Evolutionary conservation across 2,888 invertebrate genomes (phyloP), one percentile per base, ranked within the genome.

Genomic region (Punctoribates punctum): DNA sequence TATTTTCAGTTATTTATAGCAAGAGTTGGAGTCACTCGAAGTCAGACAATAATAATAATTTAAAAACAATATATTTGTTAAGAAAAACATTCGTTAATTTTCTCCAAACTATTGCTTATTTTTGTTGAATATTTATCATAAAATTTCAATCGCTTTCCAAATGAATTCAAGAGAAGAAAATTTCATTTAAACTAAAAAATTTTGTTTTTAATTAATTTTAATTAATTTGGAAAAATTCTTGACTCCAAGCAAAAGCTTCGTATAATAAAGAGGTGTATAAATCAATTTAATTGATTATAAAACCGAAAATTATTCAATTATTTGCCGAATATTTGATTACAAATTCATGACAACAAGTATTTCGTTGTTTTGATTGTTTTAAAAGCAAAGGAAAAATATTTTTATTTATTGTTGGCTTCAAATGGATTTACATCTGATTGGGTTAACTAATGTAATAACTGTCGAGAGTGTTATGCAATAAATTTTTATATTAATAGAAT

Each of bases 401-500:
- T 67, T 20, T 67, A 67, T 67, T 67, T 67, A 34, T 67, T 67
- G 20, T 67, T 67, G 60, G 27, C 25, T 65, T 65, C 15, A 65
- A 67, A 67, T 67, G 20, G 42, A 48, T 27, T 65, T 46, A 48
- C 23, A 72, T 72, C 23, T 34, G 34, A 72, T 48, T 38, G 13
- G 11, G 20, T n/a, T 42, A 72, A 17, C 25, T 46, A 46, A 72
- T 46, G 48, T 25, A 72, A 46, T 72, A 67, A 72, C 20, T 25
- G 48, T 72, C 38, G 25, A 72, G 42, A 46, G 25, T 42, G 25
- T 72, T 46, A 72, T 46, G 48, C 46, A 72, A 72, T 48, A 72
- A 72, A 72, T 72, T 72, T 46, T 11, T n/a, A 72, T 72, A 72
- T 46, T 72, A 72, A 72, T 72, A 72, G 48, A 46, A 72, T 72